Evolutionary conservation across 2,888 invertebrate genomes (phyloP).

Genomic region (Aelia acuminata): DNA sequence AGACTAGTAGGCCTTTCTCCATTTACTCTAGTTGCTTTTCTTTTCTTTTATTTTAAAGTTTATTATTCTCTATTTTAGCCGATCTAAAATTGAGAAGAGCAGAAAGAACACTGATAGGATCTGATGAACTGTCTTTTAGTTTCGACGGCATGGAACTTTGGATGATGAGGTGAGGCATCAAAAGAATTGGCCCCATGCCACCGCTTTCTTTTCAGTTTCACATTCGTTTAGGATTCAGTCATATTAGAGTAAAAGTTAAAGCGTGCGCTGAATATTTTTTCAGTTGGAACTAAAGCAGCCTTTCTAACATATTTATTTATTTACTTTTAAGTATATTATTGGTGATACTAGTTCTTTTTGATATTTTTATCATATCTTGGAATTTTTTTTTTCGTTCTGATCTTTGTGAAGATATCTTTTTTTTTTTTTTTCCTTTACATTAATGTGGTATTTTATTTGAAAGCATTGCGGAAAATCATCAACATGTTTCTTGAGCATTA

Average conservation of each 20-base stretch:
- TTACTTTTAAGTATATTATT: neutral
- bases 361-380: neutral
- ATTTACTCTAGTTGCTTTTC: no score
- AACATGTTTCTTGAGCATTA: neutral
- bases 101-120: neutral
- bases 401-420: neutral
- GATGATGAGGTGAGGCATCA: neutral
- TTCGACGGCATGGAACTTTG: no score
- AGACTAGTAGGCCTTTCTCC: no score
- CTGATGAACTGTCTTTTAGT: neutral
- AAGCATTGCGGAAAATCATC: neutral
- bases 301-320: slow-evolving; percentile 10
- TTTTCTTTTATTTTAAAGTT: neutral
- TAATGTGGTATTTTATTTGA: neutral
- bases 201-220: slow-evolving; percentile 23
- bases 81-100: neutral
- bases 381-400: neutral
- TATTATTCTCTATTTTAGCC: neutral
- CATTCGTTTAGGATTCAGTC: slow-evolving; percentile 18
- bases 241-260: slow-evolving; percentile 22
- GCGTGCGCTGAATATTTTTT: neutral
- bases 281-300: neutral
- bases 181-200: slow-evolving; percentile 25
- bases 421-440: neutral
- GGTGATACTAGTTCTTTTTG: neutral